Base-by-base conservation (phyloP, 2,797 vertebrate species). In the Toxotes lorentzi region DNA sequence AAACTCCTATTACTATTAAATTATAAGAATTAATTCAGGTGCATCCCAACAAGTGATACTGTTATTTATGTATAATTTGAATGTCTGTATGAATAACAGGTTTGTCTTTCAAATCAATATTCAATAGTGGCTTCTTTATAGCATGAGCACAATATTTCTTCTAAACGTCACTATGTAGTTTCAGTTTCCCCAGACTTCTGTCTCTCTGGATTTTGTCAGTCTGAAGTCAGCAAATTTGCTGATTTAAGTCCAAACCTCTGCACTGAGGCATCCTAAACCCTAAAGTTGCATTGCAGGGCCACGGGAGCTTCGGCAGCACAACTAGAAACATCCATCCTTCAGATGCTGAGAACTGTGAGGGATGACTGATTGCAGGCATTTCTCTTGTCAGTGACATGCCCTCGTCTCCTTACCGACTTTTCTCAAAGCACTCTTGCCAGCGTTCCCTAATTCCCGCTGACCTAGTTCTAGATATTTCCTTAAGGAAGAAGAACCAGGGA, bases 391-490 rank as follows among this genome's bases (percentile, higher is more conserved):
- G 24, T 43, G 66, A 57, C 71, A 23, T 30, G 32, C 7, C 34
- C 54, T n/a, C 1, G 4, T 38, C 27, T 54, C 38, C 60, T 57
- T 0, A 17, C 4, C 5, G 27, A 69, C 56, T 54, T 17, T 38
- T 67, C 48, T 41, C 12, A 63, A 45, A 40, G 43, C 34, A 13
- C 23, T 34, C 27, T 1, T 47, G 62, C 35, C 35, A 14, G 41
- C 6, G 1, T 14, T 66, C 19, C 24, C 16, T 14, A 40, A 72
- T 63, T 73, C 35, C 41, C 10, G 23, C 59, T 73, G 63, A 76
- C 59, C 72, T 30, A 57, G 13, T 43, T 72, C 14, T 10, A 41
- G 34, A 34, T 65, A 2, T 61, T 63, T 57, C 11, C 66, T 73
- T 24, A n/a, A 40, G 35, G 5, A 45, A 48, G 16, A 67, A 0